Base-by-base conservation (phyloP, 2,113 vertebrate genomes). In the Alligator sinensis region DNA sequence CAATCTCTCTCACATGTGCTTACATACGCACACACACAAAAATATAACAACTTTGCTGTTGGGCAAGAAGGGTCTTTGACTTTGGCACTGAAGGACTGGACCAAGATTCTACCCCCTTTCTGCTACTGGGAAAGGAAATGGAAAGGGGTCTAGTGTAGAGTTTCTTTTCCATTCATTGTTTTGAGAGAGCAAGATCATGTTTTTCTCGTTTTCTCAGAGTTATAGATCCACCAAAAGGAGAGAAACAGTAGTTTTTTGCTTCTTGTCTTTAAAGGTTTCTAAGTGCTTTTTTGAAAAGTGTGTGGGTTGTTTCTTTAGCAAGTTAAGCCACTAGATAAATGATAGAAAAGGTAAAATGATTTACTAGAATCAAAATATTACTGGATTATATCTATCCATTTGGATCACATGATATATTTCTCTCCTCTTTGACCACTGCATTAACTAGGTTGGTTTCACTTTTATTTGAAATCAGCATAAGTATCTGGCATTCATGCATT, bases 201-300 rank as follows among this genome's bases (percentile, higher is more conserved):
- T 91, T 91, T 4, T 17, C 4, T 28, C 8, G 4, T 91, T 88
- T 60, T 62, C 10, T 89, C 17, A 24, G 70, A 74, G 21, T 34
- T 79, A 8, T 12, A 1, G 0, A 6, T 12, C 54, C 9, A 78
- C 5, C 1, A 6, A 34, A 12, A 75, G 55, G 66, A 60, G 9
- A 34, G n/a, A 81, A 4, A 66, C 34, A 6, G 4, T 77, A 59
- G 10, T 87, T 77, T 61, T 75, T 17, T 92, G 2, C 6, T 28
- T 7, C 74, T 62, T 25, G 1, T 74, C 4, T 1, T 72, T 13
- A 59, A 8, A 28, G 1, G 55, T 77, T 59, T 86, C 82, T 0
- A 4, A 75, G 82, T 80, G 14, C 24, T 19, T 55, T 92, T 87
- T 87, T n/a, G 86, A 47, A 47, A 28, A 62, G 0, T 22, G 86